Percentiles rank a stretch among this genome's conserved stretches.
Conservation (phyloP, 2,113 vertebrate species). For the Poecile atricapillus region DNA sequence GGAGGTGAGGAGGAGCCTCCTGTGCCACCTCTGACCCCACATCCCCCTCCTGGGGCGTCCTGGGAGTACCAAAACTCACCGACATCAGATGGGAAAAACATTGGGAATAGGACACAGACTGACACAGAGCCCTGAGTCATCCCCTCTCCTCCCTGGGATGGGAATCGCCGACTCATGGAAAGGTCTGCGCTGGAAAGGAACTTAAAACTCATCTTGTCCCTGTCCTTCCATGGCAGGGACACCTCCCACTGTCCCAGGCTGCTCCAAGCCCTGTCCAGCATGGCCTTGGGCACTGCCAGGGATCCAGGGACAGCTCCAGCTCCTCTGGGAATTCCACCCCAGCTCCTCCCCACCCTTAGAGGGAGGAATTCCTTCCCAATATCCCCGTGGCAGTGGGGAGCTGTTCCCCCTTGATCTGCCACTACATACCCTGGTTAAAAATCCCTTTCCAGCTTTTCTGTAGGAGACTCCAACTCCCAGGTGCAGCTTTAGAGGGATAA, state of each 20-base stretch:
- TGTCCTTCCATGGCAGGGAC: background rate
- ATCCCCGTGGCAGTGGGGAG: background rate
- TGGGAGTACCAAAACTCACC: background rate
- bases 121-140: rapidly evolving
- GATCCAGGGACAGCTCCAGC: background rate
- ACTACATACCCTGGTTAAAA: background rate
- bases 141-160: background rate
- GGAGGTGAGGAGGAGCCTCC: too few species aligned
- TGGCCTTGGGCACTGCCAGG: background rate
- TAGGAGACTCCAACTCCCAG: background rate
- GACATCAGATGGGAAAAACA: too few species aligned
- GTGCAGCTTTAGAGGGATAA: background rate
- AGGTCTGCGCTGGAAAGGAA: background rate
- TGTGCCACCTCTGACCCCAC: background rate
- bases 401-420: background rate
- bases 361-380: background rate
- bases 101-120: rapidly evolving
- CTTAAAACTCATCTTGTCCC: background rate
- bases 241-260: rapidly evolving
- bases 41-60: background rate
- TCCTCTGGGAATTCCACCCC: background rate
- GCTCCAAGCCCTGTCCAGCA: rapidly evolving
- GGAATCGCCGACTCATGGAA: background rate
- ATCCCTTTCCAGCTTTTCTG: background rate
- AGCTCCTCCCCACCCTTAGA: background rate